phyloP scores from a whole-genome alignment of 2,888 invertebrate genomes.

The Cistogaster globosa region DNA sequence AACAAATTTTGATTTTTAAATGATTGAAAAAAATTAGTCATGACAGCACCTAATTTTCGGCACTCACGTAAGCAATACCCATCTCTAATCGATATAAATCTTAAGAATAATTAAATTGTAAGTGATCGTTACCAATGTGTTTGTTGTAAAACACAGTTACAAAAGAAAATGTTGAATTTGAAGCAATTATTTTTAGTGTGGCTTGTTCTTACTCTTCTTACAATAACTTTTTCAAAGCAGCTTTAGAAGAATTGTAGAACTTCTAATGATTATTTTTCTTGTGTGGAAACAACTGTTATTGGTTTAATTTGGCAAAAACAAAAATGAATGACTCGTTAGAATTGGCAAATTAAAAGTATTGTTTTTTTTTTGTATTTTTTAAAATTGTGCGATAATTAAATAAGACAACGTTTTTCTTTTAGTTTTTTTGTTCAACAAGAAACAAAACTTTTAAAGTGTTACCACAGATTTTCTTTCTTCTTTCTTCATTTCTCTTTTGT shows the following conservation, averaged over 20 bases:
- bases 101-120: neutral
- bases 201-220: neutral
- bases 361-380: slow-evolving; percentile 39
- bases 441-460: neutral
- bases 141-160: neutral
- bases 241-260: neutral
- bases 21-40: too few relatives aligned
- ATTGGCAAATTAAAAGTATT: slow-evolving; percentile 20
- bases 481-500: neutral
- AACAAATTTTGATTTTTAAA: too few relatives aligned
- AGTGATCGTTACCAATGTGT: slow-evolving; percentile 19
- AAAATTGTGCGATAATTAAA: slow-evolving; percentile 55
- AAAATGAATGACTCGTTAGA: slow-evolving; percentile 11
- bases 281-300: neutral
- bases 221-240: neutral
- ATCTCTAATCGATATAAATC: neutral
- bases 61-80: too few relatives aligned
- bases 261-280: neutral
- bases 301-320: neutral
- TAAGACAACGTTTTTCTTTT: neutral
- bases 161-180: too few relatives aligned
- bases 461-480: neutral
- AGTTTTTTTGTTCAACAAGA: neutral
- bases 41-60: too few relatives aligned
- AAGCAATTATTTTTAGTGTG: too few relatives aligned